phyloP scores from a whole-genome alignment of 2,888 invertebrate species.

The Phalangium opilio region DNA sequence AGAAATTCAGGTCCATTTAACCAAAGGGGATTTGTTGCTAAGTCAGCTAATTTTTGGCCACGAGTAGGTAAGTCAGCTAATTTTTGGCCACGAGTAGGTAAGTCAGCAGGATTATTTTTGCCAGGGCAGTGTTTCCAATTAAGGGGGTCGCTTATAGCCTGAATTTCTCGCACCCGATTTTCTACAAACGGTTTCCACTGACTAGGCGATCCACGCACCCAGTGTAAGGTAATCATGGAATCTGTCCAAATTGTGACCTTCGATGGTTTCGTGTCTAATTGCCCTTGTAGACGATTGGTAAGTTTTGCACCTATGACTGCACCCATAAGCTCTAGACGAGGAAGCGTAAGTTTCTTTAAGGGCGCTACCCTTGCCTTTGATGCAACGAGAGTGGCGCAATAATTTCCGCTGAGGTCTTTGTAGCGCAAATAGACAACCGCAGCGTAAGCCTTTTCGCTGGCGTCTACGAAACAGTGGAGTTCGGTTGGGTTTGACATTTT shows the following conservation, averaged over 20 bases:
- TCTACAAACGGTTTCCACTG: conserved; percentile 20
- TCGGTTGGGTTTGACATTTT: no score
- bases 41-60: conserved; percentile 14
- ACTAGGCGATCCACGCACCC: conserved; percentile 14
- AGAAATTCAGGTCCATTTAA: conserved; percentile 22
- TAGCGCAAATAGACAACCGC: conserved; percentile 17
- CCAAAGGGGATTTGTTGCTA: conserved; percentile 16
- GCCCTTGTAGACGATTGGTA: not conserved
- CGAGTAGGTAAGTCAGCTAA: conserved; percentile 20
- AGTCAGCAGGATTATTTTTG: conserved; percentile 24
- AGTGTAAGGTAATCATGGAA: conserved; percentile 17
- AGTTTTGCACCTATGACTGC: conserved; percentile 6
- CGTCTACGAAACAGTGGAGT: conserved; percentile 20
- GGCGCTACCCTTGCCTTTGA: conserved; percentile 21
- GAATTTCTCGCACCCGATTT: conserved; percentile 22
- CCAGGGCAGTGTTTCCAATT: conserved; percentile 21
- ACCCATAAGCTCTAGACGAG: conserved; percentile 19
- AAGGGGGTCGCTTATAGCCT: conserved; percentile 3
- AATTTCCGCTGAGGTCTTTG: no score
- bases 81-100: no score
- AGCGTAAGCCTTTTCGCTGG: conserved; percentile 19
- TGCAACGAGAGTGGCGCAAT: not conserved
- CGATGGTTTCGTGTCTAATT: conserved; percentile 1
- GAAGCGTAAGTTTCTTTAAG: conserved; percentile 18
- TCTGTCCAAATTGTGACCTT: conserved; percentile 16